Evolutionary conservation across 2,888 invertebrate genomes (phyloP).

Genomic region (Serripes groenlandicus): DNA sequence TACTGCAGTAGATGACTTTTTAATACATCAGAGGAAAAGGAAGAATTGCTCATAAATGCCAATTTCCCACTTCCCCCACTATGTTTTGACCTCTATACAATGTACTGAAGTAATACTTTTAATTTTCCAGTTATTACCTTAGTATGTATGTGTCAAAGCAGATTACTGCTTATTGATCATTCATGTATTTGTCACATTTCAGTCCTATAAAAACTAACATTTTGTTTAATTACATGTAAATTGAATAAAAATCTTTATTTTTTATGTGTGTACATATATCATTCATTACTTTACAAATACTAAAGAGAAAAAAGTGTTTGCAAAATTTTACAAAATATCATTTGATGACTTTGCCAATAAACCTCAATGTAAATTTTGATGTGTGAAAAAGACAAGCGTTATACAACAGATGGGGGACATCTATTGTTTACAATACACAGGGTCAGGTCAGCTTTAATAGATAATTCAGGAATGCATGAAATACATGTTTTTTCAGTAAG

Average conservation of each 20-base stretch:
- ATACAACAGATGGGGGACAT: background rate
- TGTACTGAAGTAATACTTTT: too few species aligned
- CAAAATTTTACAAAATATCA: background rate
- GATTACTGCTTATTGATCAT: too few species aligned
- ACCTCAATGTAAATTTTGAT: background rate
- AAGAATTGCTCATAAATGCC: background rate
- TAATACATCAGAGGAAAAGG: background rate
- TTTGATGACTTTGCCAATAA: background rate
- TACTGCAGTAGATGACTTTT: background rate
- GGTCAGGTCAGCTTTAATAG: background rate
- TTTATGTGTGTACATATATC: background rate
- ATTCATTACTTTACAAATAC: too few species aligned
- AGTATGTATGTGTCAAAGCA: too few species aligned
- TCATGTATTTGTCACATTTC: too few species aligned
- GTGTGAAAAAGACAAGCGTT: background rate
- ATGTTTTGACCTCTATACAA: background rate
- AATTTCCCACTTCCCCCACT: background rate
- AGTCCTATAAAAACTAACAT: background rate
- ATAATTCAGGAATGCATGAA: background rate
- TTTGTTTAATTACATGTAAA: too few species aligned
- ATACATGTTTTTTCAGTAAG: background rate
- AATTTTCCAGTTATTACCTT: too few species aligned
- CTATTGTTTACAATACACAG: background rate
- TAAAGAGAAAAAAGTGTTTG: too few species aligned
- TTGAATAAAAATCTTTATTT: too few species aligned